Percentiles rank a stretch among this genome's conserved stretches.
Conservation (phyloP, 2,797 vertebrate genomes). For the Chrosomus eos region DNA sequence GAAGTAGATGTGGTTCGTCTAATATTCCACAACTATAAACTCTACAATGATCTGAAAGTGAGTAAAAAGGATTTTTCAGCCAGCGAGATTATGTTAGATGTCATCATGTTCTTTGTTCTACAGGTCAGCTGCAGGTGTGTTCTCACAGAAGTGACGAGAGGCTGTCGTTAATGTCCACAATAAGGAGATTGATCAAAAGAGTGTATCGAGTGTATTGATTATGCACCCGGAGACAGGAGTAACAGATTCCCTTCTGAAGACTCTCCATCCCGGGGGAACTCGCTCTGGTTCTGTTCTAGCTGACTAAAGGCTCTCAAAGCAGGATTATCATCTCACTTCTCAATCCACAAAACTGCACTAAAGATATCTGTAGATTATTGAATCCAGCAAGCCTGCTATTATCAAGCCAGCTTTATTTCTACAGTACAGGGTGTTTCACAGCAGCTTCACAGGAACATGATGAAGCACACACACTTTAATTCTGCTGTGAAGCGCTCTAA, state of each 20-base stretch:
- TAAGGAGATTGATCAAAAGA: background rate
- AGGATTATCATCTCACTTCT: background rate
- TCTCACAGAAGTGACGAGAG: background rate
- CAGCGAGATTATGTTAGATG: background rate
- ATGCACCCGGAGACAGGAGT: constrained; percentile 11
- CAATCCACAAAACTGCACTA: background rate
- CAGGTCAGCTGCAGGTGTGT: too few species aligned
- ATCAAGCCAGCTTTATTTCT: background rate
- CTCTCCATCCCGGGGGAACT: too few species aligned
- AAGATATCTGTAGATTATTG: background rate
- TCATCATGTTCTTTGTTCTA: background rate
- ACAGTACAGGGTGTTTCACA: background rate
- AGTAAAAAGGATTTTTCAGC: background rate
- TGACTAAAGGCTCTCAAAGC: background rate
- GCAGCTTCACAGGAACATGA: background rate
- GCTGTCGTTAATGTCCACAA: constrained; percentile 3
- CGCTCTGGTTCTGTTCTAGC: background rate
- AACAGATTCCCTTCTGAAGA: too few species aligned
- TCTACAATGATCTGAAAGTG: background rate
- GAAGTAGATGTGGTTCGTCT: background rate
- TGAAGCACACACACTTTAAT: background rate
- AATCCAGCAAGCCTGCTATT: background rate
- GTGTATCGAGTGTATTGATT: constrained; percentile 10
- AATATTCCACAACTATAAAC: background rate
- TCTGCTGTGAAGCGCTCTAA: too few species aligned